Evolutionary conservation across 2,113 vertebrate species (phyloP).

Genomic region (Apeltes quadracus): DNA sequence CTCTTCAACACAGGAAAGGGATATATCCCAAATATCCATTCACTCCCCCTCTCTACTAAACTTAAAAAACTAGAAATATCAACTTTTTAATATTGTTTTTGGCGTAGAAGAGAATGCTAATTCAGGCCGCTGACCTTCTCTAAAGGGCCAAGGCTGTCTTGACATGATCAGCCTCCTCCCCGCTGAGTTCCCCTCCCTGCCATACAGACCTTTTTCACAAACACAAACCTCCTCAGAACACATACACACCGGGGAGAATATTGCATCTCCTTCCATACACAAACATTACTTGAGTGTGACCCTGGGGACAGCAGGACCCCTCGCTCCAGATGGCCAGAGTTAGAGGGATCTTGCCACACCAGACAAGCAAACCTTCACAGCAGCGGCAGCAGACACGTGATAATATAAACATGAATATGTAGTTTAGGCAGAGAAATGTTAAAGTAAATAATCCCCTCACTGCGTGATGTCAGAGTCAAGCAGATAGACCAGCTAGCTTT

Average conservation of each 20-base stretch:
- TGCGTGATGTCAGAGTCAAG: background rate
- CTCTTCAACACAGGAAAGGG: too few relatives aligned
- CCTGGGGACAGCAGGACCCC: conserved; percentile 45
- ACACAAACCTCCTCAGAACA: conserved; percentile 3
- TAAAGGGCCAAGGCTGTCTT: conserved; percentile 50
- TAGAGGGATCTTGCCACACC: conserved; percentile 34
- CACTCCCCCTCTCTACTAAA: background rate
- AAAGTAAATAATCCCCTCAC: background rate
- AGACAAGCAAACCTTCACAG: too few relatives aligned
- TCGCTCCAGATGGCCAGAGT: conserved; percentile 56
- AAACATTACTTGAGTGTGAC: conserved; percentile 33
- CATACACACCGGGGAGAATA: conserved; percentile 14
- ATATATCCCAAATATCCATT: background rate
- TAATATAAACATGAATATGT: background rate
- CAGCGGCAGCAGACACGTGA: background rate
- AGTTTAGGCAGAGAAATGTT: background rate
- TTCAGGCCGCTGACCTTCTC: conserved; percentile 33
- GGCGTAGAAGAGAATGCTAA: conserved; percentile 42
- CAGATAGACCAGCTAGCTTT: background rate
- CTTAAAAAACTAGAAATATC: background rate
- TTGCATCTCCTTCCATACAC: conserved; percentile 23
- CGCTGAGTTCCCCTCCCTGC: conserved; percentile 13
- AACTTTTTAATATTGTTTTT: background rate
- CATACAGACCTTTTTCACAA: conserved; percentile 5
- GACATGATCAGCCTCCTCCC: conserved; percentile 27